Base-by-base conservation (phyloP, 2,113 vertebrate species). In the Phyllopteryx taeniolatus region DNA sequence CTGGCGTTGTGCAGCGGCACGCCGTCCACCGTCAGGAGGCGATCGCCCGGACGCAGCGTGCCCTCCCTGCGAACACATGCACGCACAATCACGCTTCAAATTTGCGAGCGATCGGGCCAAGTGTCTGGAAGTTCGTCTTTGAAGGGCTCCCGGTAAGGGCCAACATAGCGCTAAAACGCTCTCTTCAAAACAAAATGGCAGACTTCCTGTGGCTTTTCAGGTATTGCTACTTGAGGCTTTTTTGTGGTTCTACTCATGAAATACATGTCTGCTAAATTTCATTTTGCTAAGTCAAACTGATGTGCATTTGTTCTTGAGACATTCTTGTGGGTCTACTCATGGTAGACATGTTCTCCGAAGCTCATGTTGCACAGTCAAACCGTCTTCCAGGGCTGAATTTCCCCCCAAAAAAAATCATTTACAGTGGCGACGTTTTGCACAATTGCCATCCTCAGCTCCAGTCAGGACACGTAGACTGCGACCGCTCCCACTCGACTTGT, bases 11-110 rank as follows among this genome's bases (percentile, higher is more conserved):
- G 95, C 78, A 99, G 93, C 0, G 95, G 93, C 44, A 96, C 94
- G 5, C 96, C 96, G 1, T 99, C 98, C 22, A 98, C 92, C 0
- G 95, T 96, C 67, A 99, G 91, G 49, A 99, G 91, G 65, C 97
- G 93, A 82, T 99, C 98, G 0, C 96, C 96, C 0, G 90, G 91
- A 86, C 96, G 96, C 85, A 99, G 86, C 2, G 96, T 98, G 1
- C 96, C 95, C 84, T 99, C 96, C 86, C 98, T 99, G 77, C 0
- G 70, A 33, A 77, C 6, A 70, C 57, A 80, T 15, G 68, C 8
- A 15, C n/a, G 17, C 64, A 63, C 64, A 64, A 17, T 13, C 51
- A 20, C 47, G 3, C 27, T 49, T 49, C 47, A 49, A n/a, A 20
- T 9, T n/a, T 9, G 51, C 7, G 6, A 54, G 51, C 51, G 19